Conservation (phyloP, 1,140 invertebrate genomes). For the Heliconius hermathena region DNA sequence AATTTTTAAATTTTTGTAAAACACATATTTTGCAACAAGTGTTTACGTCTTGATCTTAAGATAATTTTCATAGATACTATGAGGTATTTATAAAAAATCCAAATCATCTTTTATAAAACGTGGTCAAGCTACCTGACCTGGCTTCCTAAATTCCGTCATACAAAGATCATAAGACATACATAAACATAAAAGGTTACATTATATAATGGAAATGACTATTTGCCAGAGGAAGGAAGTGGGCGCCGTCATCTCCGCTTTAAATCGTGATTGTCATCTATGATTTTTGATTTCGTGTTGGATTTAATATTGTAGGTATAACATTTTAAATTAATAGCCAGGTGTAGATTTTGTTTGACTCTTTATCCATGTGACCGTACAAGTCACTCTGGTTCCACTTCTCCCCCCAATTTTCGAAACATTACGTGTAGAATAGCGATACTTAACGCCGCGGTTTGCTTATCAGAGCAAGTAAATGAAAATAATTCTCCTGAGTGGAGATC, state of each 20-base stretch:
- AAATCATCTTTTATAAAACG: not conserved
- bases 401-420: too few species aligned
- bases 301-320: not conserved
- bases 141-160: not conserved
- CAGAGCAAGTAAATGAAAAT: not conserved
- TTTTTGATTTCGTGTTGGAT: not conserved
- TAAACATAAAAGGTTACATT: not conserved
- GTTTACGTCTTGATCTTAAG: too few species aligned
- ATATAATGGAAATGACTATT: not conserved
- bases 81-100: too few species aligned
- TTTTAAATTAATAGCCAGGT: not conserved
- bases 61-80: too few species aligned
- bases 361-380: not conserved
- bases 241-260: not conserved
- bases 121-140: not conserved
- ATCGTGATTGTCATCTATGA: slow-evolving; percentile 8
- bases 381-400: not conserved
- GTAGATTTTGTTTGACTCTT: not conserved
- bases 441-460: not conserved
- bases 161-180: not conserved
- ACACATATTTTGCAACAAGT: too few species aligned
- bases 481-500: too few species aligned
- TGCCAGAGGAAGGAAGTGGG: not conserved
- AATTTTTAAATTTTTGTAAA: too few species aligned
- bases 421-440: not conserved